Base-by-base conservation (phyloP, 1,140 invertebrate genomes). In the Dolichoris vasculosae region DNA sequence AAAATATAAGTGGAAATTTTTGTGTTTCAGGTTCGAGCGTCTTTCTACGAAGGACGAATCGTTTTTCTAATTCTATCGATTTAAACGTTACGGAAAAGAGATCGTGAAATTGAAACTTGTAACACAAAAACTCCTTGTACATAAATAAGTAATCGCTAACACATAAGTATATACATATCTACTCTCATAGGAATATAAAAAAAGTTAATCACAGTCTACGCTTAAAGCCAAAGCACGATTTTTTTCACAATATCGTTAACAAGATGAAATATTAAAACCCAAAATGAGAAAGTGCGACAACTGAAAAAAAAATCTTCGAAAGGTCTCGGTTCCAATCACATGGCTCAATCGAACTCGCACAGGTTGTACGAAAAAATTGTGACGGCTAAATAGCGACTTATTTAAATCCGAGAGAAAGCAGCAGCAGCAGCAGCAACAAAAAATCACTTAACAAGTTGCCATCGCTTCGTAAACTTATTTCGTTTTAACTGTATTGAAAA, bases 401-500 rank as follows among this genome's bases (percentile, higher is more conserved):
- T 7, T 67, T 38, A 38, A 4, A 38, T 69, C 67, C 17, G 15
- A 38, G 35, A 69, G 11, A 38, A 69, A 69, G 32, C 35, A 69
- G n/a, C 67, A 69, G 13, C 17, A 69, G 32, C 35, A 69, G n/a
- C 67, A 69, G 13, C 17, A 69, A 69, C 67, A 69, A 38, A 38
- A 69, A 38, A 32, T 67, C 64, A 67, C 13, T 67, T 67, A 67
- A 67, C 30, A 64, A 4, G 30, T 67, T 69, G 17, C 23, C 32
- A 69, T 69, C 32, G 32, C 23, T 38, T 43, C 23, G 15, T 43
- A 35, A 67, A n/a, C 20, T 73, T 73, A 43, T n/a, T 23, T 73
- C n/a, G 6, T 35, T 51, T 46, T 51, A 51, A 76, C 75, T 48
- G 43, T 76, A 76, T 51, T 78, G 23, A 82, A 82, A 32, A 38